Conservation (phyloP, 2,797 vertebrate species). For the Podargus strigoides region DNA sequence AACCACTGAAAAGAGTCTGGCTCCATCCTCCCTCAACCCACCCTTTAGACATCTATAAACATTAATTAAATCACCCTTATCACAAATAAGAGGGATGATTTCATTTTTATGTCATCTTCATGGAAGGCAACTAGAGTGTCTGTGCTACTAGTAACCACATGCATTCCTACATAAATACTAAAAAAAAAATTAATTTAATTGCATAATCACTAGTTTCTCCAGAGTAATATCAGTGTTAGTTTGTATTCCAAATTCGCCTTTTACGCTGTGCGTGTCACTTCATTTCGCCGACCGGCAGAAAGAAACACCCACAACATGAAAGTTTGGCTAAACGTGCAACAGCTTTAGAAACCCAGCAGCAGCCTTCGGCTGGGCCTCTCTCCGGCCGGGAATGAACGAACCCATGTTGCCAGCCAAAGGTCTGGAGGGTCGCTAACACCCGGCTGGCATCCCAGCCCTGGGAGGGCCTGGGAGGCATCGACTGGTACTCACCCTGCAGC, state of each 20-base stretch:
- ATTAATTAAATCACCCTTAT: no score
- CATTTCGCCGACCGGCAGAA: not conserved
- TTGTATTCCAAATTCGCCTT: not conserved
- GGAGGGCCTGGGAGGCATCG: accelerated
- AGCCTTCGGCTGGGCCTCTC: not conserved
- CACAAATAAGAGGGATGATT: not conserved
- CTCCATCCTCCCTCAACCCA: no score
- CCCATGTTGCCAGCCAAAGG: not conserved
- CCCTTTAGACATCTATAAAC: no score
- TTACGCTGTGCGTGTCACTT: not conserved
- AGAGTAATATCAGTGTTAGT: not conserved
- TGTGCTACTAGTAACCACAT: not conserved
- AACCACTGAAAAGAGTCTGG: no score
- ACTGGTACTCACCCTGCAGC: constrained; percentile 20
- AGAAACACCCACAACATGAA: not conserved
- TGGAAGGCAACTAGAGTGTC: not conserved
- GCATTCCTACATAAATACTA: not conserved
- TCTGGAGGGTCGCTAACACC: not conserved
- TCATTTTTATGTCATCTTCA: not conserved
- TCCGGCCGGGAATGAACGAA: accelerated
- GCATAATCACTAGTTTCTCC: not conserved
- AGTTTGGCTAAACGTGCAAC: not conserved
- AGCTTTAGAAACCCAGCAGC: constrained; percentile 52
- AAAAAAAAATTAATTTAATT: not conserved
- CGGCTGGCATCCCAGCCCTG: not conserved